phyloP scores from a whole-genome alignment of 2,113 vertebrate species.

The Mirza zaza region DNA sequence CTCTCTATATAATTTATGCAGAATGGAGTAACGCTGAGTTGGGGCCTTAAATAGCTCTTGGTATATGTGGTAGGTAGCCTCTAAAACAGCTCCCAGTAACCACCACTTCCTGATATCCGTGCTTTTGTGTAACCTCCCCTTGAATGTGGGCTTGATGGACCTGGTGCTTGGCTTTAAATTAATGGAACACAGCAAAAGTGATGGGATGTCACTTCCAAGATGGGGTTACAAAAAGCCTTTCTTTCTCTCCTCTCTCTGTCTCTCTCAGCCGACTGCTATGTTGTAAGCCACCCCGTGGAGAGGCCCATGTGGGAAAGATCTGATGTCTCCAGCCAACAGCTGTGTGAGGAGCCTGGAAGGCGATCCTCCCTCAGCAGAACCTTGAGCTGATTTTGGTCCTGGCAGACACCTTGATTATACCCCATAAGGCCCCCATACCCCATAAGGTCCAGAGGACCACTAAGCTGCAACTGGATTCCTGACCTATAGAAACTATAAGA shows the following conservation, averaged over 20 bases:
- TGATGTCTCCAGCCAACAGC: not conserved
- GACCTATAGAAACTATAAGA: not conserved
- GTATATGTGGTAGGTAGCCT: not conserved
- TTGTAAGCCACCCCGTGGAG: not conserved
- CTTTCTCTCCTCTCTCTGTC: not conserved
- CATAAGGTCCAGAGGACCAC: not conserved
- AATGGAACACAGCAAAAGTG: not conserved
- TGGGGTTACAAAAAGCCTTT: not conserved
- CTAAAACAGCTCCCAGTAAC: not conserved
- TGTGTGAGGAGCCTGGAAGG: not conserved
- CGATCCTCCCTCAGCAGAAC: not conserved
- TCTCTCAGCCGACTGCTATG: not conserved
- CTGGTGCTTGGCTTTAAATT: not conserved
- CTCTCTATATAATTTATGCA: slow-evolving; percentile 16
- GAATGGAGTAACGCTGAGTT: not conserved
- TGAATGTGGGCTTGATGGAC: not conserved
- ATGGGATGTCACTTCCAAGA: not conserved
- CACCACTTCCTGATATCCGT: not conserved
- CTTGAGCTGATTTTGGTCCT: not conserved
- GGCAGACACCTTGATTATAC: not conserved
- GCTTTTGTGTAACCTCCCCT: too few species aligned
- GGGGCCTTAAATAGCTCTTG: not conserved
- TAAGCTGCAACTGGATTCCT: not conserved
- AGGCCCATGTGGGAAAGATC: not conserved
- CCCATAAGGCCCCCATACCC: not conserved